A percentile compares a stretch with the other conserved stretches of the same genome.
Conservation (phyloP, 2,113 vertebrate genomes). For the Thryonomys swinderianus region DNA sequence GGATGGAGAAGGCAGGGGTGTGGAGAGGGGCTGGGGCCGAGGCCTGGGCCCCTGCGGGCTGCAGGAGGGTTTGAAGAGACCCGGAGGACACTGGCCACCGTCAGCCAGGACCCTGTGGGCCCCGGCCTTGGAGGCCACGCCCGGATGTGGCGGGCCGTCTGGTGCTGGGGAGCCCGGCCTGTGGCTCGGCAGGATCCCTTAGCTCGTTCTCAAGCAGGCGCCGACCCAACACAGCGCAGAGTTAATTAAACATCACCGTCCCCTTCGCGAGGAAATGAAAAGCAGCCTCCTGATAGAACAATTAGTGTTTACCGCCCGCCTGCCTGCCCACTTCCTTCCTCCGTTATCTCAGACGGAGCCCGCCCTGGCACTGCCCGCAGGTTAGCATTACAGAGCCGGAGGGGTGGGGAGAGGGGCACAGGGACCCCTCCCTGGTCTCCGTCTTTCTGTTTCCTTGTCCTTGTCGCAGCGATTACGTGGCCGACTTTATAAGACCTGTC, state of each 20-base stretch:
- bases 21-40: fast-evolving
- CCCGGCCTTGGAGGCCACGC: fast-evolving
- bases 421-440: neutral
- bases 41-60: neutral
- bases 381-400: constrained; percentile 55
- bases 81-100: neutral
- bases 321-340: neutral
- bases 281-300: constrained; percentile 75
- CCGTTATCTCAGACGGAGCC: constrained; percentile 73
- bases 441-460: neutral
- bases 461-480: fast-evolving
- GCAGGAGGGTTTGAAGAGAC: neutral
- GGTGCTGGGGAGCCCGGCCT: fast-evolving
- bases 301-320: constrained; percentile 76
- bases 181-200: fast-evolving
- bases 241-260: constrained; percentile 85
- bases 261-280: constrained; percentile 72
- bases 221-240: constrained; percentile 64
- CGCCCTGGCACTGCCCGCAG: constrained; percentile 39
- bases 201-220: constrained; percentile 74
- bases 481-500: neutral
- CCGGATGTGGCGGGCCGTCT: fast-evolving
- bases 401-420: neutral
- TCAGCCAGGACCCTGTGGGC: fast-evolving
- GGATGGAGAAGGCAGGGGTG: neutral